Conservation (phyloP, 92 coral and sea anemone species). For the Palythoa caribaeorum region DNA sequence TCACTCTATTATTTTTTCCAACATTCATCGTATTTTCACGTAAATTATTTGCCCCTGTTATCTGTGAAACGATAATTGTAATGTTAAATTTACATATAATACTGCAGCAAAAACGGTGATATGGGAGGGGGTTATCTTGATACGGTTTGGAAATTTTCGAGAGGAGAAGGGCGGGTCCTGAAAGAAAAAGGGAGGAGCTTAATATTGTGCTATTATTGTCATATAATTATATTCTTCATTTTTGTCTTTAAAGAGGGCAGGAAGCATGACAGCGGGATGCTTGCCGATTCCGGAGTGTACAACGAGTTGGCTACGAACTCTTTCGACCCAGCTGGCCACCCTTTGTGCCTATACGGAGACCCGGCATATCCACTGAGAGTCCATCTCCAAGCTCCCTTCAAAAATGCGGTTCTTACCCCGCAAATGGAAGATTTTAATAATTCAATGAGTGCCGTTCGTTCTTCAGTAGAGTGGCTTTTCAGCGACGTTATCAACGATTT, state of each 20-base stretch:
- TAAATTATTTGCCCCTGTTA: constrained; percentile 40
- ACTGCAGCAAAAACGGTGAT: background rate
- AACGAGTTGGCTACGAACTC: constrained; percentile 40
- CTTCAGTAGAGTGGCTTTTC: constrained; percentile 71
- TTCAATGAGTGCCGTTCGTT: constrained; percentile 58
- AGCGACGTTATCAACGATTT: constrained; percentile 59
- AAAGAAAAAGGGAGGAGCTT: constrained; percentile 19
- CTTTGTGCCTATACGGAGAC: constrained; percentile 49
- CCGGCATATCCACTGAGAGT: constrained; percentile 53
- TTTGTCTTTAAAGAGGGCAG: constrained; percentile 29
- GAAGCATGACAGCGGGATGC: constrained; percentile 51
- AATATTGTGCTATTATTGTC: constrained; percentile 1
- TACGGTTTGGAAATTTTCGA: constrained; percentile 33
- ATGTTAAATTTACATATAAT: constrained; percentile 33
- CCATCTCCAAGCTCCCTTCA: constrained; percentile 57
- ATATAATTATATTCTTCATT: background rate
- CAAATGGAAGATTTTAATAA: constrained; percentile 61
- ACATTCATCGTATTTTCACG: constrained; percentile 45
- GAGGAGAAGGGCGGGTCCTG: constrained; percentile 24
- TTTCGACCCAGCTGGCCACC: constrained; percentile 43
- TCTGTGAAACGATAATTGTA: constrained; percentile 32
- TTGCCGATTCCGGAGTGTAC: constrained; percentile 47
- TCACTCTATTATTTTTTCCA: constrained; percentile 18
- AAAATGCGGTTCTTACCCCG: constrained; percentile 58
- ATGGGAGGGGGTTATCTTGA: background rate